Evolutionary conservation across 2,113 vertebrate genomes (phyloP), one percentile per base, ranked within the genome.

Genomic region (Oenanthe oenanthe): DNA sequence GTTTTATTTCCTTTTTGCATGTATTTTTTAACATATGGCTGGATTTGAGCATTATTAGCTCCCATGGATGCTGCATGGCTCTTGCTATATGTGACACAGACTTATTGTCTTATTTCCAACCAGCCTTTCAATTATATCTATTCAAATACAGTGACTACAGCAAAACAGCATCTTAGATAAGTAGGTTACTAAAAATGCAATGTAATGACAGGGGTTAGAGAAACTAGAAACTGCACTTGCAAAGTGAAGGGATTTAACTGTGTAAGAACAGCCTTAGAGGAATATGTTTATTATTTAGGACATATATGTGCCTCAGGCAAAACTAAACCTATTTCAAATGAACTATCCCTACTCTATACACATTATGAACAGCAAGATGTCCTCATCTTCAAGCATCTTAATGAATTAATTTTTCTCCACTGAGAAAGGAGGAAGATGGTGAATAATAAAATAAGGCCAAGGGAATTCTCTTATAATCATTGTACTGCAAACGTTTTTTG

Each of bases 221-320:
- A 74, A 94, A 58, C 26, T 48, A 76, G 76, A 40, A 93, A 75
- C 43, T 57, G 12, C n/a, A 58, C 72, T 93, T 88, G 31, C 22
- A 57, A 48, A 87, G 43, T 67, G 71, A 78, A 31, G 45, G 50
- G 68, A 79, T 75, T 42, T 73, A 85, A 73, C 73, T 93, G n/a
- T 53, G 40, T 73, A 85, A 93, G 53, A 95, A 66, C 43, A 82
- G 42, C 72, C 57, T 70, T 71, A 80, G 72, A 95, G 87, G 57
- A 48, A 54, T 42, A 26, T 62, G 17, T 74, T 95, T 95, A 92
- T 95, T 92, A 96, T 48, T 75, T 81, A 88, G 83, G 85, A 76
- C 75, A 54, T 88, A 40, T 40, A 85, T 31, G n/a, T 73, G 67
- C 89, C 67, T 57, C 60, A 85, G 78, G 89, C 57, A 88, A 86